Evolutionary conservation across 2,888 invertebrate species (phyloP).

Genomic region (Pomacea canaliculata): DNA sequence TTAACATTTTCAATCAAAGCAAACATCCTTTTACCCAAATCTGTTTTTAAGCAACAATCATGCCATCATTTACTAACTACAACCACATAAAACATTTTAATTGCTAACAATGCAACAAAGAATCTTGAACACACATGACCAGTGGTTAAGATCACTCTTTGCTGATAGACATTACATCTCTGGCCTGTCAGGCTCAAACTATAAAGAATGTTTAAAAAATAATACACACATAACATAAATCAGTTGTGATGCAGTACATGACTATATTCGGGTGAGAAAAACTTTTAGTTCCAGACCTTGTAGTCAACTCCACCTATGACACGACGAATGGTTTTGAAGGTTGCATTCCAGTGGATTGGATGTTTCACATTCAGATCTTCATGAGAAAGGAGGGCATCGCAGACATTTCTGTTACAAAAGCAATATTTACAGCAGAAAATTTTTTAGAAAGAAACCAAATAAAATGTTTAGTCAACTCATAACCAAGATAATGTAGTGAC

Average conservation of each 20-base stretch:
- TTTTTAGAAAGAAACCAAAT: neutral
- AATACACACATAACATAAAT: too few species aligned
- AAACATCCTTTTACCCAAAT: neutral
- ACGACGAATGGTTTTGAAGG: conserved; percentile 85
- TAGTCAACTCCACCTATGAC: conserved; percentile 94
- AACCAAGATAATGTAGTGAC: neutral
- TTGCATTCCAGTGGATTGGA: conserved; percentile 90
- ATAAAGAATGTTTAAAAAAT: too few species aligned
- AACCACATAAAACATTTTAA: neutral
- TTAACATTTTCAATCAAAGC: neutral
- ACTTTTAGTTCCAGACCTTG: conserved; percentile 75
- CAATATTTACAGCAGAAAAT: neutral
- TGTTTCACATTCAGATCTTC: conserved; percentile 86
- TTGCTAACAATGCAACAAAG: too few species aligned
- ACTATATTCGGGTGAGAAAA: too few species aligned
- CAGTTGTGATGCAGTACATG: too few species aligned
- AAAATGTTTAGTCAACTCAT: neutral
- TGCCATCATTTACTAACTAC: neutral
- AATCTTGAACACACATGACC: too few species aligned
- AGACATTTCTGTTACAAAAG: conserved; percentile 72
- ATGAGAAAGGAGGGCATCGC: conserved; percentile 86
- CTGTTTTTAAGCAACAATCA: neutral
- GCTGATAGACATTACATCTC: too few species aligned
- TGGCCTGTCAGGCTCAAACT: too few species aligned
- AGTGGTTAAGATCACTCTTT: too few species aligned